These are phyloP conservation scores for Cyclina sinensis DNA, from an alignment of 1,140 invertebrate genomes.

Conservation along the genomic window DNA sequence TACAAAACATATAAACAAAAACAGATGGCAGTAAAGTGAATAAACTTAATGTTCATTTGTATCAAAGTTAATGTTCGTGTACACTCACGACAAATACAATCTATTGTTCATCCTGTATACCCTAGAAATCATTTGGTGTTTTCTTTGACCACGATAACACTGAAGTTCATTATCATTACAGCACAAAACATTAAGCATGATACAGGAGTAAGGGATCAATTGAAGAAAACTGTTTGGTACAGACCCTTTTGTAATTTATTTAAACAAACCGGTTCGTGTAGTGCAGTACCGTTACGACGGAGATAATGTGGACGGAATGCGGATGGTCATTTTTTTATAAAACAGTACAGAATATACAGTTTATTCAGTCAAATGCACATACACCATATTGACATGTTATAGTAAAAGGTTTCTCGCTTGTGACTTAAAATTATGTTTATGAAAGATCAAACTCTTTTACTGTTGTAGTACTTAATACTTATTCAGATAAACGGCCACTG, in stretches of 20 bases:
- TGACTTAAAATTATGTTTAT: neutral
- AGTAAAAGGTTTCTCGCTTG: neutral
- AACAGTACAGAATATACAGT: too few species aligned
- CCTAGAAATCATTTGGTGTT: neutral
- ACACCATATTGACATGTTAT: neutral
- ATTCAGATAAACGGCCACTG: neutral
- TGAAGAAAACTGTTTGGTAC: too few species aligned
- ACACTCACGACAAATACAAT: too few species aligned
- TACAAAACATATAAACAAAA: too few species aligned
- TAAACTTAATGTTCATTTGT: too few species aligned
- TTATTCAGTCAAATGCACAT: too few species aligned
- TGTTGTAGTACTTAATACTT: neutral
- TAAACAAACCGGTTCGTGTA: too few species aligned
- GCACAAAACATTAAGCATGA: neutral
- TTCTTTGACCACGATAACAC: slow-evolving; percentile 5
- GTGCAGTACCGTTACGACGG: neutral
- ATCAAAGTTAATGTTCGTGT: too few species aligned
- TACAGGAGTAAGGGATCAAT: too few species aligned
- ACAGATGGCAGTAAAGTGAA: too few species aligned
- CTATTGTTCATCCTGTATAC: neutral
- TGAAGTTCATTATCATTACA: neutral
- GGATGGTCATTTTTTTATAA: too few species aligned
- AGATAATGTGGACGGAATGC: neutral
- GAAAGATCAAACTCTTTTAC: neutral
- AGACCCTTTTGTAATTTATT: too few species aligned